These are phyloP conservation scores for Meloidogyne exigua DNA, from an alignment of 1,140 invertebrate species.

Conservation along the genomic window DNA sequence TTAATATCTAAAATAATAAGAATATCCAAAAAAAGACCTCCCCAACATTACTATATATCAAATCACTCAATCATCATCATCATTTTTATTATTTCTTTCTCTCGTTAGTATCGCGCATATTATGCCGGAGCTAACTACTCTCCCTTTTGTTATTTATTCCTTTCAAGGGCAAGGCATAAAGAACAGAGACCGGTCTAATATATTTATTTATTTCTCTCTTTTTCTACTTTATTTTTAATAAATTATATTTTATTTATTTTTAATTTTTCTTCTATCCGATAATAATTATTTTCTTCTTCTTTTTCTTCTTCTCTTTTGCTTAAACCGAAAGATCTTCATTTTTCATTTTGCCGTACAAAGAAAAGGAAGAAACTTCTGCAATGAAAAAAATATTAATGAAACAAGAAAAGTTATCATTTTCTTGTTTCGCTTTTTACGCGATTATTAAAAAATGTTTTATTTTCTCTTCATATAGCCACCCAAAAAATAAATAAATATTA, in stretches of 20 bases:
- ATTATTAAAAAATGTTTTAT: not conserved
- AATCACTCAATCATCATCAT: slow-evolving; percentile 10
- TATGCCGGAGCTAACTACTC: not conserved
- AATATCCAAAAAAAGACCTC: not conserved
- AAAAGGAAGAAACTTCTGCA: not conserved
- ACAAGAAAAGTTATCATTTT: not conserved
- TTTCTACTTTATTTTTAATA: too few species aligned
- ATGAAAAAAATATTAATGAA: not conserved
- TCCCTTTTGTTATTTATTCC: not conserved
- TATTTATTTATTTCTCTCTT: not conserved
- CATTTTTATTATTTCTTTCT: not conserved
- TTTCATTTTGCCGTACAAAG: not conserved
- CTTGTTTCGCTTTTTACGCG: not conserved
- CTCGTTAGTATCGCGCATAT: not conserved
- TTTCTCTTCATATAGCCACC: not conserved
- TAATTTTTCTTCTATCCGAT: not conserved
- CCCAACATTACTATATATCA: not conserved
- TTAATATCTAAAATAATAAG: not conserved
- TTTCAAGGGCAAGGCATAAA: not conserved
- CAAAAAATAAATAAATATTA: not conserved
- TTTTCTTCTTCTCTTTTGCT: not conserved
- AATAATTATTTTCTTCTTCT: not conserved
- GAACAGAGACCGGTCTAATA: too few species aligned
- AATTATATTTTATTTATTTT: not conserved
- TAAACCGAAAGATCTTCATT: not conserved